A percentile compares a stretch with the other conserved stretches of the same genome.
These are phyloP conservation scores for Aeoliscus strigatus DNA, from an alignment of 2,797 vertebrate genomes.

Conservation along the genomic window DNA sequence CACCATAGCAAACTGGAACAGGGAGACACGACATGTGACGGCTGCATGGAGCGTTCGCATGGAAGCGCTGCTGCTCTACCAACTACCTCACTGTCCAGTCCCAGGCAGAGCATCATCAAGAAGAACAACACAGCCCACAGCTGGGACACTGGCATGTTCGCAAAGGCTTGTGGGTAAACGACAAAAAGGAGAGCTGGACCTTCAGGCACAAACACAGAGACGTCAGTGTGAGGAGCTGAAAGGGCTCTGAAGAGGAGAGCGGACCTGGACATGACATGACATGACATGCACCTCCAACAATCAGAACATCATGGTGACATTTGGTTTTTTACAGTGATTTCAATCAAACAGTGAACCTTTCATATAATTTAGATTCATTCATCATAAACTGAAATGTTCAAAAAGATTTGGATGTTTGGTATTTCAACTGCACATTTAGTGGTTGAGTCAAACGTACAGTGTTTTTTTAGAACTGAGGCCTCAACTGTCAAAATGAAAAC, in stretches of 20 bases:
- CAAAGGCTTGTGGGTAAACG: constrained; percentile 80
- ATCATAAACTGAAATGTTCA: too few species aligned
- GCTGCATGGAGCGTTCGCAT: too few species aligned
- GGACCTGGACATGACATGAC: neutral
- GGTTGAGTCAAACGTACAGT: too few species aligned
- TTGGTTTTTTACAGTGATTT: too few species aligned
- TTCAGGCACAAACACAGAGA: constrained; percentile 31
- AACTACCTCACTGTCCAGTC: constrained; percentile 76
- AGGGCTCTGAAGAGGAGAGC: neutral
- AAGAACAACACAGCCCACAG: constrained; percentile 79
- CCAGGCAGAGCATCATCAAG: constrained; percentile 78
- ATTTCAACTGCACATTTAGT: too few species aligned
- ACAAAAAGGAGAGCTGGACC: constrained; percentile 76
- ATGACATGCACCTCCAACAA: too few species aligned
- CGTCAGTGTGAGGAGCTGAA: neutral
- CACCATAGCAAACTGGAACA: constrained; percentile 78
- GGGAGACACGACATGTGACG: too few species aligned
- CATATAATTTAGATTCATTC: neutral
- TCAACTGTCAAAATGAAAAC: too few species aligned
- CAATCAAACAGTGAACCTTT: too few species aligned
- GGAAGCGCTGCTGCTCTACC: neutral
- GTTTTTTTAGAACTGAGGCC: too few species aligned
- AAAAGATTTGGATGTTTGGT: too few species aligned
- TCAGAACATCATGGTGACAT: neutral
- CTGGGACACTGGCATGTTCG: constrained; percentile 75